Evolutionary conservation across 2,888 invertebrate species (phyloP).

Genomic region (Trachelus iudaicus): DNA sequence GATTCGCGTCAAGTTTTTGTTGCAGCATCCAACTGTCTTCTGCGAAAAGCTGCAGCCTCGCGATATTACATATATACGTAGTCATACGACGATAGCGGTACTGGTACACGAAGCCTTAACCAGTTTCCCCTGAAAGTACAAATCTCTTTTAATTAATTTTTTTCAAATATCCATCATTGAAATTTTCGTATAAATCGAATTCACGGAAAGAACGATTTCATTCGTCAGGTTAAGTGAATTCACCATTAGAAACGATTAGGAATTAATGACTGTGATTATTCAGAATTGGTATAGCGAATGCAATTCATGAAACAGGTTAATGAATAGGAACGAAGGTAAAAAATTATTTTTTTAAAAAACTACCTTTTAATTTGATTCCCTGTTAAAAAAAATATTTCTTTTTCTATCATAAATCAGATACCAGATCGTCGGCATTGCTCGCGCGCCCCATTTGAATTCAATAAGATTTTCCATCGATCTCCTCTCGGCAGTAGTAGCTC

Average conservation of each 20-base stretch:
- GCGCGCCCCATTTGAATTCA: conserved; percentile 35
- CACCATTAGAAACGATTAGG: not conserved
- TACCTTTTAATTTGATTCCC: not conserved
- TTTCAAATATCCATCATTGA: not conserved
- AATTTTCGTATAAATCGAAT: not conserved
- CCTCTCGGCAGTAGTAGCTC: conserved; percentile 31
- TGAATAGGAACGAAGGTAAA: not conserved
- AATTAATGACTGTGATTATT: not conserved
- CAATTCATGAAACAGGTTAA: not conserved
- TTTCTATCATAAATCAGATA: not conserved
- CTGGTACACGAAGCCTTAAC: not conserved
- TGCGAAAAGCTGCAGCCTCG: not conserved
- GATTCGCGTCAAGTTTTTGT: not conserved
- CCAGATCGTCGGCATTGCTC: not conserved
- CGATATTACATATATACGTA: not conserved
- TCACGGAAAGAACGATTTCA: not conserved
- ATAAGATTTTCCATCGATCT: conserved; percentile 31
- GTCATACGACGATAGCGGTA: not conserved
- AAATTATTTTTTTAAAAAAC: not conserved
- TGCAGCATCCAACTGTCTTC: not conserved
- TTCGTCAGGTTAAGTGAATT: not conserved
- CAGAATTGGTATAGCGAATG: not conserved
- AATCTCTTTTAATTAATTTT: not conserved
- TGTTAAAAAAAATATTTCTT: not conserved
- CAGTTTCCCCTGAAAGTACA: not conserved